These are phyloP conservation scores for Zelostemma sp. DNA, from an alignment of 1,140 invertebrate species.

Conservation along the genomic window DNA sequence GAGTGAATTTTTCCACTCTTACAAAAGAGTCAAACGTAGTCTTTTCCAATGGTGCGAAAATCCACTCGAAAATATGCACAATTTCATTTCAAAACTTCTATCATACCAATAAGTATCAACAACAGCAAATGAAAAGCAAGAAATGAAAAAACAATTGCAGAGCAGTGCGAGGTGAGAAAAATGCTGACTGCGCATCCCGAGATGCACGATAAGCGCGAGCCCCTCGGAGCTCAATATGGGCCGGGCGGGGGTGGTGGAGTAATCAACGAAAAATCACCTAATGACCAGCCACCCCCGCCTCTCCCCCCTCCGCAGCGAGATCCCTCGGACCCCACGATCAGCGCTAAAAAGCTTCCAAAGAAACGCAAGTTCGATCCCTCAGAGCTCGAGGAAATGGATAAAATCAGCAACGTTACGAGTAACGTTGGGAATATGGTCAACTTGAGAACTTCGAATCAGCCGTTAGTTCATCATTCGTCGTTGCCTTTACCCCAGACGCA, in stretches of 20 bases:
- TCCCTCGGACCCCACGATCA: constrained; percentile 63
- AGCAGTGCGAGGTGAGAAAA: constrained; percentile 65
- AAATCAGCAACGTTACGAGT: constrained; percentile 56
- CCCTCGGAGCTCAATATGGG: constrained; percentile 60
- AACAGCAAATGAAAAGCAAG: too few species aligned
- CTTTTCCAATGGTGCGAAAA: too few species aligned
- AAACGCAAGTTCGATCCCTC: constrained; percentile 90
- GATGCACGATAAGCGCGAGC: constrained; percentile 65
- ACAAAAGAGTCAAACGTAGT: too few species aligned
- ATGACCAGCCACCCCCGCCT: constrained; percentile 62
- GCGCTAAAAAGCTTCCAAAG: constrained; percentile 81
- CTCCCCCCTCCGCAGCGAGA: constrained; percentile 59
- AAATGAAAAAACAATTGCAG: constrained; percentile 41
- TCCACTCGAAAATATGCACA: too few species aligned
- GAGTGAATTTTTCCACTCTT: too few species aligned
- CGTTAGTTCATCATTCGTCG: constrained; percentile 51
- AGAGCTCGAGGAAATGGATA: constrained; percentile 79
- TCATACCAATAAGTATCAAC: too few species aligned
- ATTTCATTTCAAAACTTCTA: too few species aligned
- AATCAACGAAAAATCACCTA: constrained; percentile 60
- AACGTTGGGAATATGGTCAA: constrained; percentile 55
- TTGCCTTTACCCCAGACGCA: constrained; percentile 51
- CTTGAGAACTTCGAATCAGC: constrained; percentile 41
- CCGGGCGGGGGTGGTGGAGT: constrained; percentile 61
- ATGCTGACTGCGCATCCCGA: constrained; percentile 67